phyloP scores from a whole-genome alignment of 2,113 vertebrate genomes.

The Podarcis raffonei region DNA sequence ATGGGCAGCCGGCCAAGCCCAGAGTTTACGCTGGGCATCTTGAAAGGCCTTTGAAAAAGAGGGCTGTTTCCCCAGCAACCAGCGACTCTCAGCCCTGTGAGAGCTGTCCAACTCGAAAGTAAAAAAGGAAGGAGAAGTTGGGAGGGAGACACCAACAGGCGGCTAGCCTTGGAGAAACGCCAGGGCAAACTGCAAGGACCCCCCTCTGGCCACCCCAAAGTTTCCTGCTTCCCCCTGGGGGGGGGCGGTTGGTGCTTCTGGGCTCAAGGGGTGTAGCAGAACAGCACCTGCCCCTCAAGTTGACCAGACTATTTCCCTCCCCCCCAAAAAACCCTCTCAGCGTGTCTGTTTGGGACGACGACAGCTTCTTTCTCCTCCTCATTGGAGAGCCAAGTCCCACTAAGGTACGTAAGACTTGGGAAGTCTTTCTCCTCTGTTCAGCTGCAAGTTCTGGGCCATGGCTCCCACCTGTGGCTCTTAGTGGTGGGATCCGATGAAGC shows the following conservation, averaged over 20 bases:
- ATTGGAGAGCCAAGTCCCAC: neutral
- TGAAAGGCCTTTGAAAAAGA: slow-evolving; percentile 75
- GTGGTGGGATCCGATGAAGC: neutral
- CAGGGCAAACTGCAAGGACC: neutral
- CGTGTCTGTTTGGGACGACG: neutral
- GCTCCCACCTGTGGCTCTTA: neutral
- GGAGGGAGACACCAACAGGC: neutral
- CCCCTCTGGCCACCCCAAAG: neutral
- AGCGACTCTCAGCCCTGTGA: slow-evolving; percentile 66
- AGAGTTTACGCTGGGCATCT: slow-evolving; percentile 41
- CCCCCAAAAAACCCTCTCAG: neutral
- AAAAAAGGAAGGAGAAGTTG: no score
- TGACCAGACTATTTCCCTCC: no score
- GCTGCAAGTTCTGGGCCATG: no score
- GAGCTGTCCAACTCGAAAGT: slow-evolving; percentile 60
- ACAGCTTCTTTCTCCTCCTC: neutral
- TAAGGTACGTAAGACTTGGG: neutral
- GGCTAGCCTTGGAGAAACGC: neutral
- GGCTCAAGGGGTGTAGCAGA: neutral
- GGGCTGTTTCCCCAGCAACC: slow-evolving; percentile 76
- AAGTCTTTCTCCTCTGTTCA: neutral
- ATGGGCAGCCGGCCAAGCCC: neutral
- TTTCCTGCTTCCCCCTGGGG: neutral
- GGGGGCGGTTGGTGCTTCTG: neutral
- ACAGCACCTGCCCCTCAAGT: neutral